Percentiles rank a stretch among this genome's conserved stretches.
These are phyloP conservation scores for Echiichthys vipera DNA, from an alignment of 2,797 vertebrate species.

Conservation along the genomic window DNA sequence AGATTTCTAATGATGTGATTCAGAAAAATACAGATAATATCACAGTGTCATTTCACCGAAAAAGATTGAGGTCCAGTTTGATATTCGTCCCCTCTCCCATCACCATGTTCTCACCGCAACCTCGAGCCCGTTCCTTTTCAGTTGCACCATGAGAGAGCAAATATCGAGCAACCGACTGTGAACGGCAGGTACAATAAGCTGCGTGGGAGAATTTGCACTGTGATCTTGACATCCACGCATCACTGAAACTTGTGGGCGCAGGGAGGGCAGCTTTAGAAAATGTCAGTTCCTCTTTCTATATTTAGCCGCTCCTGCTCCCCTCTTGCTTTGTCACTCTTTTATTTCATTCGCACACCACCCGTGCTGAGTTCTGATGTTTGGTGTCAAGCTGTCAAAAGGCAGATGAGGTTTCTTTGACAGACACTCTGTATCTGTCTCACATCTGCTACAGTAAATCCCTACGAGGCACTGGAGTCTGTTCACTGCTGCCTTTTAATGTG, in stretches of 20 bases:
- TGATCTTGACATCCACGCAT: slow-evolving; percentile 75
- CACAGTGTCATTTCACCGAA: no score
- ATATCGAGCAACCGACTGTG: slow-evolving; percentile 61
- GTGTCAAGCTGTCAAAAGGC: slow-evolving; percentile 22
- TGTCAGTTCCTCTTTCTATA: slow-evolving; percentile 83
- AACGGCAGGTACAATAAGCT: slow-evolving; percentile 50
- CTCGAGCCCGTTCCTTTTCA: slow-evolving; percentile 18
- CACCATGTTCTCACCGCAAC: slow-evolving; percentile 21
- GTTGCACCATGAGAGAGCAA: slow-evolving; percentile 42
- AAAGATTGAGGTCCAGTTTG: not conserved
- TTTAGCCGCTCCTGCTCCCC: slow-evolving; percentile 50
- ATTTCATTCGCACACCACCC: slow-evolving; percentile 40
- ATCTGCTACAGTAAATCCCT: slow-evolving; percentile 39
- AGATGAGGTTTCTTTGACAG: slow-evolving; percentile 33
- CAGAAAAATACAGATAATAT: not conserved
- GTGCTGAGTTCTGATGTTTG: slow-evolving; percentile 26
- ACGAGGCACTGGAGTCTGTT: not conserved
- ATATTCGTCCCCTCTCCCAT: not conserved
- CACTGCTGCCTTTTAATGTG: slow-evolving; percentile 7
- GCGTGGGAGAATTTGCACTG: slow-evolving; percentile 67
- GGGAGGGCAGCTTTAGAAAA: slow-evolving; percentile 78
- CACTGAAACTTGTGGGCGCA: slow-evolving; percentile 71
- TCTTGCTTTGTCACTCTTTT: slow-evolving; percentile 67
- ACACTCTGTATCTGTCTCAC: slow-evolving; percentile 32
- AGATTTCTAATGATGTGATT: not conserved